Base-by-base conservation (phyloP, 2,113 vertebrate species). In the Pelobates fuscus region DNA sequence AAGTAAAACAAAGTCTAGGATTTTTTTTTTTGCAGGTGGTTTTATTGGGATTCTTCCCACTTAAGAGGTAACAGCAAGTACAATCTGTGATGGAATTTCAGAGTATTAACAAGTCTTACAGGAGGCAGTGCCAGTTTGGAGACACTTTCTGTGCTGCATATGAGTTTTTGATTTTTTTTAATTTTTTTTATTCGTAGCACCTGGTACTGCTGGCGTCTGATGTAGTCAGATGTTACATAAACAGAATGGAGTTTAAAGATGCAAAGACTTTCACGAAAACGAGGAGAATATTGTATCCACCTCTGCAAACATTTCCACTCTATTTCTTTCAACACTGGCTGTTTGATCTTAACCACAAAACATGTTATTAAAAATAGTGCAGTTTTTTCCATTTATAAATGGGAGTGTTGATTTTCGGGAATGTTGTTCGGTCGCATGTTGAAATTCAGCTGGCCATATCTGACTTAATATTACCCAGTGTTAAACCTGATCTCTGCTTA, bases 281-380 rank as follows among this genome's bases (percentile, higher is more conserved):
- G 70, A 52, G 60, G 64, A 76, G 73, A 77, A 77, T 68, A 68
- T 41, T 68, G 44, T 68, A 60, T 43, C 73, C 64, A 77, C 73
- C 55, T 77, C 73, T 68, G 44, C 66, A 77, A 77, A 77, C 73
- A 77, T 77, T 77, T 77, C 73, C 73, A 77, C 73, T 77, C 65
- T 66, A 25, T 23, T 68, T 49, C 65, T 77, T 77, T 77, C 73
- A 77, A 68, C 64, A 77, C 73, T 26, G 55, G 67, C 55, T 67
- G 54, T 76, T 76, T 76, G 73, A 77, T 77, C 73, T 77, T 77
- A 77, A 77, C 65, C 73, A 59, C 73, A 77, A 77, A 77, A 77
- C 73, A 68, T 77, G 73, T 77, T 77, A 77, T 77, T 77, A 77
- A 77, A 75, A 68, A 77, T 68, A 60, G 55, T 52, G 55, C 32